Evolutionary conservation across 2,888 invertebrate genomes (phyloP).

Genomic region (Epistrophe eligans): DNA sequence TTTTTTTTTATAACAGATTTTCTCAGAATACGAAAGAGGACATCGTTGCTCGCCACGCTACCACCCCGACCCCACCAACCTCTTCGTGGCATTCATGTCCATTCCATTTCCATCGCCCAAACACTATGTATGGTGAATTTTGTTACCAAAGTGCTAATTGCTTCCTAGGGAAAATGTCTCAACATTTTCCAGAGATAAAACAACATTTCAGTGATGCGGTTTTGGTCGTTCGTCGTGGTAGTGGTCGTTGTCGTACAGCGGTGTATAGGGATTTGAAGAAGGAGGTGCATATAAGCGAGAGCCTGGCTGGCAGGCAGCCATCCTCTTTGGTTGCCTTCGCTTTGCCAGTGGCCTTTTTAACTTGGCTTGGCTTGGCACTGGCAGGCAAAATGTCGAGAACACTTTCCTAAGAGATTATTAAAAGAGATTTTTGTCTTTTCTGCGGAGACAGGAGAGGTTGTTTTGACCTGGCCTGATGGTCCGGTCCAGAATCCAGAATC

Average conservation of each 20-base stretch:
- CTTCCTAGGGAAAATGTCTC: conserved; percentile 77
- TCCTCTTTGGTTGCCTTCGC: conserved; percentile 34
- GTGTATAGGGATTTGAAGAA: conserved; percentile 22
- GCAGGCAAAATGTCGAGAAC: conserved; percentile 74
- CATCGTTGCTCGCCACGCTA: not conserved
- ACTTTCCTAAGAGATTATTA: conserved; percentile 75
- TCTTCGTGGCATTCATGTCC: not conserved
- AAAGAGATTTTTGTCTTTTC: conserved; percentile 75
- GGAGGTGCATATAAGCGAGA: not conserved
- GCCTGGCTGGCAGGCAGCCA: conserved; percentile 72
- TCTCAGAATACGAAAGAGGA: conserved; percentile 22
- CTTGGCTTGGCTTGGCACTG: conserved; percentile 53
- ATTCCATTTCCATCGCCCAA: conserved; percentile 13
- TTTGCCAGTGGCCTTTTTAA: conserved; percentile 34
- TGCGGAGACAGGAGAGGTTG: conserved; percentile 37
- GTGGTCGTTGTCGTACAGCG: not conserved
- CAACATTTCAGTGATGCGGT: conserved; percentile 75
- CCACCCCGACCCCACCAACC: no score
- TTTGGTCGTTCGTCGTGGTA: conserved; percentile 14
- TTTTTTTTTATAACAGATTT: conserved; percentile 18
- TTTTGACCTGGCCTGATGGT: conserved; percentile 24
- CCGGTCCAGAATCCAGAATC: conserved; percentile 14
- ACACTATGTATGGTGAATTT: conserved; percentile 69
- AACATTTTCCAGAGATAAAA: conserved; percentile 75
- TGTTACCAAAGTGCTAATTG: conserved; percentile 78